Conservation (phyloP, 1,140 invertebrate species). For the Lepeophtheirus salmonis region DNA sequence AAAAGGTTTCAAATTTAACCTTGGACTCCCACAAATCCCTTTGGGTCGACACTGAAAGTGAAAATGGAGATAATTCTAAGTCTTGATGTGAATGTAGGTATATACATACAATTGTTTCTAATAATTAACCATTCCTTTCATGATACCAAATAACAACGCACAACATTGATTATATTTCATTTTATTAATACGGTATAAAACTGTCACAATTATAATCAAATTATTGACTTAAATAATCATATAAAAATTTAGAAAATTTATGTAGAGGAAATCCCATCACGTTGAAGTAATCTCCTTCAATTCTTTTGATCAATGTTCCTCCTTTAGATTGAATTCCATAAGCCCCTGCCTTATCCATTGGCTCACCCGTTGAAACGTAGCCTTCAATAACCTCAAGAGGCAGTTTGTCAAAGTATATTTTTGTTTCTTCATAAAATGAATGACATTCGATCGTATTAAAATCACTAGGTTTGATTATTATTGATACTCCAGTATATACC, state of each 20-base stretch:
- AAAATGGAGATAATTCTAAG: too few relatives aligned
- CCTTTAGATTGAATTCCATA: constrained; percentile 85
- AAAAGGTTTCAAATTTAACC: not conserved
- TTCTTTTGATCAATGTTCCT: constrained; percentile 58
- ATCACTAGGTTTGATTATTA: not conserved
- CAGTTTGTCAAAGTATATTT: constrained; percentile 7
- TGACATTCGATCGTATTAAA: not conserved
- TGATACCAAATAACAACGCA: too few relatives aligned
- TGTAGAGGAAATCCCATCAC: constrained; percentile 81
- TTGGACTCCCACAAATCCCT: not conserved
- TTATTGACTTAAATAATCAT: constrained; percentile 18
- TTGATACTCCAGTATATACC: constrained; percentile 6
- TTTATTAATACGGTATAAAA: too few relatives aligned
- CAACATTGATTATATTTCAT: too few relatives aligned
- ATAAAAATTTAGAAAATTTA: constrained; percentile 45
- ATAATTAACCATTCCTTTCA: too few relatives aligned
- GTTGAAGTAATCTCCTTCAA: constrained; percentile 79
- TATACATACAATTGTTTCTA: too few relatives aligned
- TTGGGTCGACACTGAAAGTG: too few relatives aligned
- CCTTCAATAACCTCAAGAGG: constrained; percentile 5
- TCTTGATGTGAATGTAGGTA: too few relatives aligned
- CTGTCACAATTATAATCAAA: too few relatives aligned
- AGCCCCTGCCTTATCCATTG: constrained; percentile 63
- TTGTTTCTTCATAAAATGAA: not conserved
- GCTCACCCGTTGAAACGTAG: constrained; percentile 12